Evolutionary conservation across 1,140 invertebrate species (phyloP).

Genomic region (Nylanderia fulva): DNA sequence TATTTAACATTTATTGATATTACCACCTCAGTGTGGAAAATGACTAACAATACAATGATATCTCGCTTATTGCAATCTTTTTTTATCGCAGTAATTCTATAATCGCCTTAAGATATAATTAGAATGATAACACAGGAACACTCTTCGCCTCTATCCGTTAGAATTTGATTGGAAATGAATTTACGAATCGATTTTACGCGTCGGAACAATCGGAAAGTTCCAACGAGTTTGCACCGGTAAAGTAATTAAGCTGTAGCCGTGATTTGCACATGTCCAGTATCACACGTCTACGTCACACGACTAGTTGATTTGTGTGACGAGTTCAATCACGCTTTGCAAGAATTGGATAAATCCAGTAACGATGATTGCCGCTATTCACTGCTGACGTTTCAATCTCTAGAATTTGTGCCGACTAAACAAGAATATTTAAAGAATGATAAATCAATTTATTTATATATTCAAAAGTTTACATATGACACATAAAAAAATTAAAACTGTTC

Average conservation of each 20-base stretch:
- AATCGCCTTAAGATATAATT: conserved; percentile 53
- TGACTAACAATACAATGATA: conserved; percentile 65
- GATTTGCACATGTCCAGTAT: conserved; percentile 3
- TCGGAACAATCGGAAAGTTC: conserved; percentile 13
- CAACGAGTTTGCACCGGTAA: conserved; percentile 13
- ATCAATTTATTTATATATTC: not conserved
- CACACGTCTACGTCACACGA: not conserved
- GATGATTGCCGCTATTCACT: conserved; percentile 22
- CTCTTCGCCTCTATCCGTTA: conserved; percentile 17
- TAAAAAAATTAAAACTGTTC: too few species aligned
- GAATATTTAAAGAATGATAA: conserved; percentile 13
- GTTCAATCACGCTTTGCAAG: conserved; percentile 17
- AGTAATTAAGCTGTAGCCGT: conserved; percentile 35
- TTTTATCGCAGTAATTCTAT: conserved; percentile 45
- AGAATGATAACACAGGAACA: conserved; percentile 55
- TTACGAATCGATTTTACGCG: conserved; percentile 22
- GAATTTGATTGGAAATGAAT: conserved; percentile 38
- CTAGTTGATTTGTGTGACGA: conserved; percentile 22
- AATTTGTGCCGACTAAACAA: conserved; percentile 8
- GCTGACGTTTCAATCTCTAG: not conserved
- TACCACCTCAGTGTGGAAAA: conserved; percentile 55
- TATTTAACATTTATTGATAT: conserved; percentile 73
- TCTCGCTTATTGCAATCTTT: conserved; percentile 60
- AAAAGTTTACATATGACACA: too few species aligned
- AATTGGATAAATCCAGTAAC: conserved; percentile 22